A percentile compares a stretch with the other conserved stretches of the same genome.
Conservation (phyloP, 2,113 vertebrate genomes). For the Connochaetes taurinus region DNA sequence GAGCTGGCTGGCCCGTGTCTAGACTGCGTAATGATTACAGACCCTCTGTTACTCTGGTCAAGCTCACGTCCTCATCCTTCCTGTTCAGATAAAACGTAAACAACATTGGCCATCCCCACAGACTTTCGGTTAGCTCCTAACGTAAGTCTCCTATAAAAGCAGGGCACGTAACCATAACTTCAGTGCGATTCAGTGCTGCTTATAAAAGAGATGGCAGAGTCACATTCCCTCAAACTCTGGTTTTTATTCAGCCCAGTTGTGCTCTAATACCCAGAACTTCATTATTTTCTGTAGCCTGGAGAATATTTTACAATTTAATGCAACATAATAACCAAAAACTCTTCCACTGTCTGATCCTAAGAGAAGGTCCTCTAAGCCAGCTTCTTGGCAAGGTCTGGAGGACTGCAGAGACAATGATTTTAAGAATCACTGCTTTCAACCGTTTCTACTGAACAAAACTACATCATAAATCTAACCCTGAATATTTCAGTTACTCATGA, state of each 20-base stretch:
- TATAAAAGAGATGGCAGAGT: not conserved
- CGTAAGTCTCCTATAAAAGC: not conserved
- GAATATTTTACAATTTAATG: conserved; percentile 66
- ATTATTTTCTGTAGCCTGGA: conserved; percentile 58
- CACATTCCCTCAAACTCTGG: not conserved
- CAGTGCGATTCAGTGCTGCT: rapidly evolving
- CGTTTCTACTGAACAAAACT: not conserved
- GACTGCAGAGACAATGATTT: not conserved
- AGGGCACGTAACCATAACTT: rapidly evolving
- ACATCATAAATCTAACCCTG: not conserved
- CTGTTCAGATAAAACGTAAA: not conserved
- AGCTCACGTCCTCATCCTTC: not conserved
- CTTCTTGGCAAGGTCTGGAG: not conserved
- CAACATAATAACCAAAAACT: conserved; percentile 45
- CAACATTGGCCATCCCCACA: rapidly evolving
- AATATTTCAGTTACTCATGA: not conserved
- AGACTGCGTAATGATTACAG: not conserved
- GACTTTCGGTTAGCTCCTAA: not conserved
- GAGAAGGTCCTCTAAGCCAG: conserved; percentile 29
- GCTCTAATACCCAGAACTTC: not conserved
- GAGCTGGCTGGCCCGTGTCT: rapidly evolving
- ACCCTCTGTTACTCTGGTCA: not conserved
- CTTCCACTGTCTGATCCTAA: conserved; percentile 29
- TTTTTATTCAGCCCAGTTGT: conserved; percentile 13
- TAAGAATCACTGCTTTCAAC: not conserved